Percentiles rank a stretch among this genome's conserved stretches.
Evolutionary conservation across 2,797 vertebrate genomes (phyloP).

Genomic region (Myotis planiceps): DNA sequence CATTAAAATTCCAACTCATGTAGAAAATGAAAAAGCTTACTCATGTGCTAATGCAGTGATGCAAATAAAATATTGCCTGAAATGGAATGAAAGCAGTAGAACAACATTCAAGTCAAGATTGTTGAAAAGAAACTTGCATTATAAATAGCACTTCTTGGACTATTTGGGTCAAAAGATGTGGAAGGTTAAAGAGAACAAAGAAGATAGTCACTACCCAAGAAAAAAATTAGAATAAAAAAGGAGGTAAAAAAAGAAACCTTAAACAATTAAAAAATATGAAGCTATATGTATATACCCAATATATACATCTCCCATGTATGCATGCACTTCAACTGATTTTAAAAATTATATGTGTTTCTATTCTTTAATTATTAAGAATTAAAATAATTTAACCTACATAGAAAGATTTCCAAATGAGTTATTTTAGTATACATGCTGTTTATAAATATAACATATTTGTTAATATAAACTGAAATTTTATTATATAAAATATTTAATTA

Average conservation of each 20-base stretch:
- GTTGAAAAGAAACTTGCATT: slow-evolving; percentile 43
- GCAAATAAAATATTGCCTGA: slow-evolving; percentile 66
- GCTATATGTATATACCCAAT: background rate
- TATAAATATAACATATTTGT: slow-evolving; percentile 16
- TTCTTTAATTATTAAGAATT: slow-evolving; percentile 6
- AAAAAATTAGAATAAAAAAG: slow-evolving; percentile 16
- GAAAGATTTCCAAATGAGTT: background rate
- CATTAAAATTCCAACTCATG: background rate
- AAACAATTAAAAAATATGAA: background rate
- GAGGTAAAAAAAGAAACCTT: background rate
- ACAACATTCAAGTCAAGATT: slow-evolving; percentile 28
- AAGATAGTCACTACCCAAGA: slow-evolving; percentile 1
- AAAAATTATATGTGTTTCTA: slow-evolving; percentile 8
- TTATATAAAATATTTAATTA: slow-evolving; percentile 22
- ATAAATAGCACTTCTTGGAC: slow-evolving; percentile 51
- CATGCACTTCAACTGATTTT: background rate
- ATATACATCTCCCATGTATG: background rate
- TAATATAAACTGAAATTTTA: slow-evolving; percentile 42
- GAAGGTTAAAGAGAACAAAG: slow-evolving; percentile 65
- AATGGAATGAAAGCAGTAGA: slow-evolving; percentile 73
- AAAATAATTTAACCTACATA: slow-evolving; percentile 7
- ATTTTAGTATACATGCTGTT: background rate
- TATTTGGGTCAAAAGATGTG: slow-evolving; percentile 46
- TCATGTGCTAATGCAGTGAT: slow-evolving; percentile 5
- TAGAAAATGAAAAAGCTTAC: slow-evolving; percentile 48